phyloP scores from a whole-genome alignment of 2,113 vertebrate species.

The Pelusios castaneus region DNA sequence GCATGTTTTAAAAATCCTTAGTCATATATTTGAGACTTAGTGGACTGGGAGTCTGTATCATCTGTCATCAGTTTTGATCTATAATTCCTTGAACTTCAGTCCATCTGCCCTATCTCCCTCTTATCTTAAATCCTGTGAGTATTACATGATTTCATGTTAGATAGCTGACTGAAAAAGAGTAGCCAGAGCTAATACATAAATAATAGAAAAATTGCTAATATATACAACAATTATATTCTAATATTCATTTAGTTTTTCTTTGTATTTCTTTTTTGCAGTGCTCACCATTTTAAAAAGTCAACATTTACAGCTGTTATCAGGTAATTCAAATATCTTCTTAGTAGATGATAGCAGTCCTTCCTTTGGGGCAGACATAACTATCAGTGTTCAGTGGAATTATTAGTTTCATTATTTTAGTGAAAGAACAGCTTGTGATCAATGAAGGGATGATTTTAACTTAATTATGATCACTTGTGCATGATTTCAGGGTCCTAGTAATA shows the following conservation, averaged over 20 bases:
- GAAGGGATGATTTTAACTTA: background rate
- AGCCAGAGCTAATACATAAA: background rate
- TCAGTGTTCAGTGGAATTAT: background rate
- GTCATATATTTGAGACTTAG: background rate
- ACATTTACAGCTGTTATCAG: background rate
- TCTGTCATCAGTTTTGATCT: background rate
- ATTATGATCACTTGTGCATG: background rate
- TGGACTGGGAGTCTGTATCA: background rate
- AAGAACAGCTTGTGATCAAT: background rate
- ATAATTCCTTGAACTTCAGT: background rate
- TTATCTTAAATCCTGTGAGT: background rate
- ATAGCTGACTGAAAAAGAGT: background rate
- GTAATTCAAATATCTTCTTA: background rate
- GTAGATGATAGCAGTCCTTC: background rate
- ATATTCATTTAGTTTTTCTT: background rate
- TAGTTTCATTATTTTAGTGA: background rate
- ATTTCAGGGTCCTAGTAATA: background rate
- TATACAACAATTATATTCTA: background rate
- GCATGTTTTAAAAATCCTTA: background rate
- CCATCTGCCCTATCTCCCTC: rapidly evolving
- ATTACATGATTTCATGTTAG: background rate
- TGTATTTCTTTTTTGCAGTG: background rate
- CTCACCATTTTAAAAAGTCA: background rate
- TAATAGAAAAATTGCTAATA: background rate
- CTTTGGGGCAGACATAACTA: background rate